Percentiles rank a stretch among this genome's conserved stretches.
Conservation (phyloP, 2,797 vertebrate species). For the Setipinna tenuifilis region DNA sequence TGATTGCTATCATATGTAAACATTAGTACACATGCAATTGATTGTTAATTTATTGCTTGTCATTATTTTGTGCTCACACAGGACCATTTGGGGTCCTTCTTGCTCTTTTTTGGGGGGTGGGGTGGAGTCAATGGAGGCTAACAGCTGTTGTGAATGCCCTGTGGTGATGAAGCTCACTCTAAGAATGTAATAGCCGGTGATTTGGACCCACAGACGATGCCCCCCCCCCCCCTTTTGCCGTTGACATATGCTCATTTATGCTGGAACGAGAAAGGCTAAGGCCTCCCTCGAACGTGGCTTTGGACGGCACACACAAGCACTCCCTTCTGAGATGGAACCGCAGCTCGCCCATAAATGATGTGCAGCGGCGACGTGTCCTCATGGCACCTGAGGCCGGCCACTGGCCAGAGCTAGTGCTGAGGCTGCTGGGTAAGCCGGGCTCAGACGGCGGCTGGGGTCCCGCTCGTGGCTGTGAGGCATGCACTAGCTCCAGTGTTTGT, state of each 20-base stretch:
- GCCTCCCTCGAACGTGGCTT: not conserved
- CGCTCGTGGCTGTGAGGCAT: constrained; percentile 38
- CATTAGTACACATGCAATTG: constrained; percentile 54
- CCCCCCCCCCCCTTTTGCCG: not conserved
- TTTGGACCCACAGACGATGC: not conserved
- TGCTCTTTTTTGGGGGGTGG: not conserved
- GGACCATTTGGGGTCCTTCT: not conserved
- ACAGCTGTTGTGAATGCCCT: constrained; percentile 59
- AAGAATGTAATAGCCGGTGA: not conserved
- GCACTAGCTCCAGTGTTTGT: constrained; percentile 59
- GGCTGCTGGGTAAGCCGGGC: constrained; percentile 43
- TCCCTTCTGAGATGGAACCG: not conserved
- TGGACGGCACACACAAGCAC: not conserved
- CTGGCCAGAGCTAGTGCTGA: not conserved
- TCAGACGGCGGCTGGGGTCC: constrained; percentile 55
- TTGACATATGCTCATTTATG: not conserved
- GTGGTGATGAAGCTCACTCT: constrained; percentile 26
- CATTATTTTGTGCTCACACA: constrained; percentile 30
- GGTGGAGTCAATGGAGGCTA: not conserved
- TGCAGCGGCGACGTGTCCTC: not conserved
- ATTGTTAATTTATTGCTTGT: constrained; percentile 56
- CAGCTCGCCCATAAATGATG: not conserved
- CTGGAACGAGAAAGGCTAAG: not conserved
- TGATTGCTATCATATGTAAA: constrained; percentile 60
- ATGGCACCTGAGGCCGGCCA: not conserved